Evolutionary conservation across 2,888 invertebrate genomes (phyloP).

Genomic region (Agriotes lineatus): DNA sequence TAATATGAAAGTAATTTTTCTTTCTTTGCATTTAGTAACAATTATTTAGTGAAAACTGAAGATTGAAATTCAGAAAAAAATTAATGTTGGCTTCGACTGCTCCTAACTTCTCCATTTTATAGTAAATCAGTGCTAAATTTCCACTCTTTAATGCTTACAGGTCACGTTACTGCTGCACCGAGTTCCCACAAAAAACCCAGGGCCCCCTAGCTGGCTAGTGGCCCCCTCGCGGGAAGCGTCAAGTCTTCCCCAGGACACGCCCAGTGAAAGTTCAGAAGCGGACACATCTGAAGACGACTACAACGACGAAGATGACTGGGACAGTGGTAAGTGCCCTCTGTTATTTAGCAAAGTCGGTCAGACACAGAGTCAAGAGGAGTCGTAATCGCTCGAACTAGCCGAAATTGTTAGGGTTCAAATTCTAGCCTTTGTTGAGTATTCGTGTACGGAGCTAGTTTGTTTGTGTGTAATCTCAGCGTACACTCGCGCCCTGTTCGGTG

Average conservation of each 20-base stretch:
- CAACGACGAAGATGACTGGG: slow-evolving; percentile 77
- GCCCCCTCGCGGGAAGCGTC: slow-evolving; percentile 38
- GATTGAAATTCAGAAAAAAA: too few species aligned
- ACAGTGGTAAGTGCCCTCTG: slow-evolving; percentile 77
- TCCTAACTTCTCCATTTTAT: not conserved
- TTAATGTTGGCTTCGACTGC: too few species aligned
- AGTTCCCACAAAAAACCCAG: slow-evolving; percentile 63
- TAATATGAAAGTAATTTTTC: too few species aligned
- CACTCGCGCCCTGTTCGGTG: slow-evolving; percentile 3
- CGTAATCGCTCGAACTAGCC: slow-evolving; percentile 9
- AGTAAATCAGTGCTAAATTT: too few species aligned
- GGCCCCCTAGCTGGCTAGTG: slow-evolving; percentile 60
- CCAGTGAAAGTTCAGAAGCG: slow-evolving; percentile 71
- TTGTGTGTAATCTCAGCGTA: not conserved
- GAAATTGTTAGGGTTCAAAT: slow-evolving; percentile 1
- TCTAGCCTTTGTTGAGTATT: slow-evolving; percentile 2
- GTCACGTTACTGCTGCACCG: slow-evolving; percentile 75
- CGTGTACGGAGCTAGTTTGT: not conserved
- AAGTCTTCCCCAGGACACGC: slow-evolving; percentile 62
- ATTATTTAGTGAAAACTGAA: too few species aligned
- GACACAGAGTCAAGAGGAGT: slow-evolving; percentile 32
- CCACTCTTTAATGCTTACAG: slow-evolving; percentile 65
- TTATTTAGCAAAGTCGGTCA: slow-evolving; percentile 39
- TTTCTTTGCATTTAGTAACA: too few species aligned
- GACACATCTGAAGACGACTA: slow-evolving; percentile 68